Conservation (phyloP, 2,797 vertebrate species). For the Yasuhikotakia modesta region DNA sequence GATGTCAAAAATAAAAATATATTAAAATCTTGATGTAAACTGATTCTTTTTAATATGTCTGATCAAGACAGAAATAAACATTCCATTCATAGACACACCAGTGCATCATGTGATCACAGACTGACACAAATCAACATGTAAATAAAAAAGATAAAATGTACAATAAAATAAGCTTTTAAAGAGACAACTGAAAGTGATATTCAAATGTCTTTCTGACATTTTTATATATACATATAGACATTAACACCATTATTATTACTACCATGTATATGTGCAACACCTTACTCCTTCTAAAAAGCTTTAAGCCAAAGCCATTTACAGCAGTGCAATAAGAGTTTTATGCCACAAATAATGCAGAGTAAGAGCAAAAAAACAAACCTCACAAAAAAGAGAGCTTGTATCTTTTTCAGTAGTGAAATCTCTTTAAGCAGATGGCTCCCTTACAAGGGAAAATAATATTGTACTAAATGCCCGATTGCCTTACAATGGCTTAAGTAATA, state of each 20-base stretch:
- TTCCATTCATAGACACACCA: conserved; percentile 46
- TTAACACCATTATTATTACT: neutral
- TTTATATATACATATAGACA: conserved; percentile 49
- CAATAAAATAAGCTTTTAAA: conserved; percentile 55
- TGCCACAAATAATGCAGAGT: conserved; percentile 27
- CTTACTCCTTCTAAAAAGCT: conserved; percentile 5
- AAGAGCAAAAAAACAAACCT: conserved; percentile 62
- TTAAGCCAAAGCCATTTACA: conserved; percentile 44
- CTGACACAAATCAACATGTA: conserved; percentile 52
- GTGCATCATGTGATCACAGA: conserved; percentile 40
- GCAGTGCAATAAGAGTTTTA: conserved; percentile 3
- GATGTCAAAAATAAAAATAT: neutral
- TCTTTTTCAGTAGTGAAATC: conserved; percentile 28
- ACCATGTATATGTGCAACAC: conserved; percentile 14
- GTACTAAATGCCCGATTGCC: conserved; percentile 74
- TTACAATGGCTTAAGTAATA: conserved; percentile 74
- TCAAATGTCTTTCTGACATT: conserved; percentile 67
- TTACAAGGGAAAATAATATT: conserved; percentile 62
- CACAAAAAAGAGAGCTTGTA: neutral
- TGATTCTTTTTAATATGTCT: conserved; percentile 28
- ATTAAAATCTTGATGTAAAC: conserved; percentile 30
- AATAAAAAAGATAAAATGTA: conserved; percentile 53
- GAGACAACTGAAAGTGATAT: conserved; percentile 46
- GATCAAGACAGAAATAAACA: conserved; percentile 31
- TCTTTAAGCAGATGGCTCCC: conserved; percentile 29